These are phyloP conservation scores for Ranitomeya variabilis DNA, from an alignment of 2,113 vertebrate genomes.

Conservation along the genomic window DNA sequence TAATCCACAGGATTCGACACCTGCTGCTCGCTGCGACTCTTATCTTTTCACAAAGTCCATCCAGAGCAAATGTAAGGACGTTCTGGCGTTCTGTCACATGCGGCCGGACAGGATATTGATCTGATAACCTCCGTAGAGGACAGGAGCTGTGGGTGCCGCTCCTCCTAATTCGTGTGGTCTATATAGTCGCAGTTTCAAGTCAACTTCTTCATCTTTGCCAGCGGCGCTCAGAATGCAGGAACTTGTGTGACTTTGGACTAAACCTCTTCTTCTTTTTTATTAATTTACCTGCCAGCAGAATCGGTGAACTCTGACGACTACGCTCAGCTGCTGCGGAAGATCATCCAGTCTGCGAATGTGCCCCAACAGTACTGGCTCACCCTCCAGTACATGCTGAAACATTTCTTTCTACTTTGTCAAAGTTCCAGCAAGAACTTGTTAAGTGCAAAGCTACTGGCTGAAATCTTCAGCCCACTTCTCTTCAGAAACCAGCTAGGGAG, in stretches of 20 bases:
- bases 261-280: background rate
- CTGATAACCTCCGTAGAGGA: slow-evolving; percentile 76
- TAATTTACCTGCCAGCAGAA: slow-evolving; percentile 73
- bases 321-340: slow-evolving; percentile 81
- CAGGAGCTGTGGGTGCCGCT: slow-evolving; percentile 64
- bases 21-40: slow-evolving; percentile 50
- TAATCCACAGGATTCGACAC: background rate
- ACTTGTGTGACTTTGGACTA: background rate
- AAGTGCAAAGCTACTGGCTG: slow-evolving; percentile 81
- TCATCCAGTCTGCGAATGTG: slow-evolving; percentile 81
- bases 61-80: slow-evolving; percentile 55
- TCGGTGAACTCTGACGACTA: slow-evolving; percentile 84
- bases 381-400: slow-evolving; percentile 90
- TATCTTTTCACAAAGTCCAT: slow-evolving; percentile 58
- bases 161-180: slow-evolving; percentile 67
- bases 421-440: slow-evolving; percentile 84
- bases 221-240: background rate
- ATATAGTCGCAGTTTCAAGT: slow-evolving; percentile 65
- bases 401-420: slow-evolving; percentile 89
- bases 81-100: slow-evolving; percentile 66
- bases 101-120: slow-evolving; percentile 84
- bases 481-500: slow-evolving; percentile 85
- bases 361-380: slow-evolving; percentile 94
- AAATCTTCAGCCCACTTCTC: slow-evolving; percentile 91
- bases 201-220: background rate